Percentiles rank a stretch among this genome's conserved stretches.
Conservation (phyloP, 2,888 invertebrate genomes). For the Apeira syringaria region DNA sequence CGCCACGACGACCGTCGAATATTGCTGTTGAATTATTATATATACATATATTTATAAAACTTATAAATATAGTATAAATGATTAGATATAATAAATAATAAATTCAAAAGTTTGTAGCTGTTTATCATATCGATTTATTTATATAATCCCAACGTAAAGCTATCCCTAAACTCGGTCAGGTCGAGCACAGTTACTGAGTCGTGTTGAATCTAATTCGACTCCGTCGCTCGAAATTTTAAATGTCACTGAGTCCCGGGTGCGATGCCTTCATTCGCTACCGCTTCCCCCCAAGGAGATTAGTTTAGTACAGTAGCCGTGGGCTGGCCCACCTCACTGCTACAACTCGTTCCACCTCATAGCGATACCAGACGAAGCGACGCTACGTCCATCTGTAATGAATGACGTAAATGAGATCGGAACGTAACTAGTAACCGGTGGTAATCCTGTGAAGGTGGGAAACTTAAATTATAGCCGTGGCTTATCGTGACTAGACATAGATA, state of each 20-base stretch:
- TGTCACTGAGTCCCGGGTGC: constrained; percentile 65
- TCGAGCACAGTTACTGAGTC: constrained; percentile 26
- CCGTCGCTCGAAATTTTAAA: constrained; percentile 61
- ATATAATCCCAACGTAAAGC: background rate
- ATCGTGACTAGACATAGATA: background rate
- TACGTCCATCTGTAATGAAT: constrained; percentile 30
- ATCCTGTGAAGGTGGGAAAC: constrained; percentile 18
- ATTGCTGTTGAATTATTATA: too few species aligned
- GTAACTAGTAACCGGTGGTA: constrained; percentile 25
- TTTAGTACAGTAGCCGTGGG: constrained; percentile 20
- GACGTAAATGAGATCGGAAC: constrained; percentile 29
- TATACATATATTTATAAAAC: too few species aligned
- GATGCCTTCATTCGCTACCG: constrained; percentile 25
- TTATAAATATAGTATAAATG: too few species aligned
- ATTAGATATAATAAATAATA: too few species aligned
- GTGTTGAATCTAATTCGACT: constrained; percentile 41
- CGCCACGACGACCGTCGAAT: too few species aligned
- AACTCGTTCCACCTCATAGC: constrained; percentile 14
- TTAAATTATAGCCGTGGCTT: constrained; percentile 20
- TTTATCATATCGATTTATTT: too few species aligned
- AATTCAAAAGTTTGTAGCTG: too few species aligned
- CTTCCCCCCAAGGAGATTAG: constrained; percentile 24
- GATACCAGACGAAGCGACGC: background rate
- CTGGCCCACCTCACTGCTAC: constrained; percentile 18
- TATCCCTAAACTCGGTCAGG: constrained; percentile 11